Base-by-base conservation (phyloP, 1,140 invertebrate genomes). In the Neodiprion pinetum region DNA sequence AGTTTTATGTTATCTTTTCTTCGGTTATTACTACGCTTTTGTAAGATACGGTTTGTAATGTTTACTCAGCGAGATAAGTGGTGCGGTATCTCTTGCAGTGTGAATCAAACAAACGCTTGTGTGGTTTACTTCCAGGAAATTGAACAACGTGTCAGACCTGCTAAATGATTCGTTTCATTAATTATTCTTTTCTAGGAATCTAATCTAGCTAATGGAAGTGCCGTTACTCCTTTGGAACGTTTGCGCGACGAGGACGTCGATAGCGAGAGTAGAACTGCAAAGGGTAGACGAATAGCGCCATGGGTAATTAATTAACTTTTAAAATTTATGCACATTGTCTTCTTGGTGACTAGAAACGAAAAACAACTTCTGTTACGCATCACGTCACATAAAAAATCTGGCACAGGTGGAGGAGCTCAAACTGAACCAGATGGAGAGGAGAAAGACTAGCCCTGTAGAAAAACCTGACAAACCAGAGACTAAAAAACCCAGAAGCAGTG, bases 391-490 rank as follows among this genome's bases (percentile, higher is more conserved):
- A 40, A 40, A 40, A 40, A 40, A 40, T 23, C 40, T 10, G 1
- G 1, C 72, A 0, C 12, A 88, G 87, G 83, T 88, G 14, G 85
- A 88, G 68, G 88, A 88, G 79, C 74, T 89, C 4, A 88, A 87
- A 72, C 77, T 86, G 40, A 89, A 86, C 79, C 87, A 88, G 65
- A 76, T 87, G 75, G 87, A 89, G 74, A 85, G 84, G 77, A 83
- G 79, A 70, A 87, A 85, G 77, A 80, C 74, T 1, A 75, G 70
- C 17, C 74, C 79, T 0, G n/a, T 72, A 0, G 87, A 88, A 67
- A 81, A 81, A 77, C 28, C 77, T 1, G 87, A 88, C 28, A 61
- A 61, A 61, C 53, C 53, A 9, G 53, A 61, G 53, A 61, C 53
- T 9, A 61, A 17, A 61, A 61, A 61, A 61, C 53, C 53, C 53